Percentiles rank a stretch among this genome's conserved stretches.
Evolutionary conservation across 2,113 vertebrate genomes (phyloP).

Genomic region (Oncorhynchus keta): DNA sequence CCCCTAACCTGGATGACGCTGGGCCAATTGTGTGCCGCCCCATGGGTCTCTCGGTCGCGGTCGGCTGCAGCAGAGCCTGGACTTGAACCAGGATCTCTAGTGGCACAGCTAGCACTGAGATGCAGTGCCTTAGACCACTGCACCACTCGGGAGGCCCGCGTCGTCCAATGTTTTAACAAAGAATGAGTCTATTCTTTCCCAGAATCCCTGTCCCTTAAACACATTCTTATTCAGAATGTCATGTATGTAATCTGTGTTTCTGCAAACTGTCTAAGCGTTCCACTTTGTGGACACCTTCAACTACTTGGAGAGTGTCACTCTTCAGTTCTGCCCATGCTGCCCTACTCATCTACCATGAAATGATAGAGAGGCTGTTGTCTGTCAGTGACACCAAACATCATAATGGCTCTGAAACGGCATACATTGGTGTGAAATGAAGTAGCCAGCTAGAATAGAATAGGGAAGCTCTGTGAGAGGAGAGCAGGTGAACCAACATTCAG

Average conservation of each 20-base stretch:
- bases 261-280: constrained; percentile 13
- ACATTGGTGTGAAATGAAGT: constrained; percentile 54
- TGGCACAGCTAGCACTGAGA: no score
- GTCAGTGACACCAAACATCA: constrained; percentile 41
- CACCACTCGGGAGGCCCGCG: no score
- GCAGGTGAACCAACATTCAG: constrained; percentile 48
- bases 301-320: constrained; percentile 44
- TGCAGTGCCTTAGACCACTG: no score
- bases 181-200: no score
- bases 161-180: no score
- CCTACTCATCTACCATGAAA: constrained; percentile 49
- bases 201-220: not conserved
- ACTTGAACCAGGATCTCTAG: no score
- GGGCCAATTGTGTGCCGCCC: no score
- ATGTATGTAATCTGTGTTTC: constrained; percentile 5
- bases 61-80: no score
- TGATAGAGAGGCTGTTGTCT: constrained; percentile 41
- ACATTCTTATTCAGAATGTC: not conserved
- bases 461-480: constrained; percentile 20
- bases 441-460: constrained; percentile 36
- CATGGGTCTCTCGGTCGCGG: no score
- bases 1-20: no score
- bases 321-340: constrained; percentile 30
- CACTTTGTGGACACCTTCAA: constrained; percentile 35
- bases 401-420: constrained; percentile 50